Evolutionary conservation across 2,888 invertebrate genomes (phyloP).

Genomic region (Ormia ochracea): DNA sequence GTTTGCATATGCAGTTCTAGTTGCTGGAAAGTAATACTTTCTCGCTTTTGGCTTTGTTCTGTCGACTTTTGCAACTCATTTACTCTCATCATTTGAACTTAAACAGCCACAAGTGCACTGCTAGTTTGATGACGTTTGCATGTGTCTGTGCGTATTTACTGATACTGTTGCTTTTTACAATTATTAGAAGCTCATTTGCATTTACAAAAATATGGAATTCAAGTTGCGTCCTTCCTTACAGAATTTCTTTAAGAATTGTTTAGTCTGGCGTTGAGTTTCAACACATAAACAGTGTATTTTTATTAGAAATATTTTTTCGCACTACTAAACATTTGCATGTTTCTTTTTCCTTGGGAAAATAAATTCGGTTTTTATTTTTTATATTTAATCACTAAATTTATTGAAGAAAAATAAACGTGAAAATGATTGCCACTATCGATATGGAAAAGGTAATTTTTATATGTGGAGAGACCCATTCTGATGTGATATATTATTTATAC

Average conservation of each 20-base stretch:
- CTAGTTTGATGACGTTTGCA: neutral
- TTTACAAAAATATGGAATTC: conserved; percentile 3
- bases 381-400: neutral
- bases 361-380: too few relatives aligned
- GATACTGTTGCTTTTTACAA: conserved; percentile 11
- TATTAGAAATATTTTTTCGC: neutral
- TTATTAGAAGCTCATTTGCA: conserved; percentile 17
- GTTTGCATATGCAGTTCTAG: neutral
- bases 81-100: neutral
- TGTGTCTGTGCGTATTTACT: neutral
- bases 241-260: conserved; percentile 68
- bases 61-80: conserved; percentile 26
- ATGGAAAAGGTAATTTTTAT: conserved; percentile 23
- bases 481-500: too few relatives aligned
- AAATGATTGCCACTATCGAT: conserved; percentile 24
- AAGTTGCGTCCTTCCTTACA: conserved; percentile 64
- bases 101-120: conserved; percentile 17
- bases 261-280: conserved; percentile 69
- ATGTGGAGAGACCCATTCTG: too few relatives aligned
- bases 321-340: neutral
- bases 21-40: neutral
- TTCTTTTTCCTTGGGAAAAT: neutral
- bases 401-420: neutral
- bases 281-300: conserved; percentile 53
- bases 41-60: neutral